Conservation (phyloP, 2,888 invertebrate species). For the Erebia ligea region DNA sequence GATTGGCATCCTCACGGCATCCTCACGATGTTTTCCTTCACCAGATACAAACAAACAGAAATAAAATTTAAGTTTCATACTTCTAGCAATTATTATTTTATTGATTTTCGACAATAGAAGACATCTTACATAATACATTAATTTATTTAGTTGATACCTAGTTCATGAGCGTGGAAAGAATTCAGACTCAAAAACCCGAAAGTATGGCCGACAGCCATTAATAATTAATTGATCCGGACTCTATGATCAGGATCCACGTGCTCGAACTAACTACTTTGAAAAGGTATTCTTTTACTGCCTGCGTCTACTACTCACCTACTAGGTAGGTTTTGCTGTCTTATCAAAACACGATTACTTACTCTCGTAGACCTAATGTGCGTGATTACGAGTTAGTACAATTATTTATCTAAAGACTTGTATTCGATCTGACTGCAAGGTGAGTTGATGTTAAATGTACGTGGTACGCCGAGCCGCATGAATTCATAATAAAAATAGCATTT, state of each 20-base stretch:
- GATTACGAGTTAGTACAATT: not conserved
- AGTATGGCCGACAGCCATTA: too few relatives aligned
- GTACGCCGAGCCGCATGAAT: conserved; percentile 43
- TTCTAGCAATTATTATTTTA: too few relatives aligned
- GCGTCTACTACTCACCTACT: too few relatives aligned
- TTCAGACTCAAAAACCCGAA: not conserved
- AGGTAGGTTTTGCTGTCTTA: not conserved
- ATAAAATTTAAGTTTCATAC: too few relatives aligned
- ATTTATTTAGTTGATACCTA: not conserved
- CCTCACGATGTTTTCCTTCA: too few relatives aligned
- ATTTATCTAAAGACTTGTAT: conserved; percentile 6
- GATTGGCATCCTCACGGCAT: too few relatives aligned
- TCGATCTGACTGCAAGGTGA: conserved; percentile 32
- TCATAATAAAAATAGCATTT: conserved; percentile 46
- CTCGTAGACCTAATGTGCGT: not conserved
- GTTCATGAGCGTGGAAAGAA: not conserved
- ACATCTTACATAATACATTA: too few relatives aligned
- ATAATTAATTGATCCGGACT: not conserved
- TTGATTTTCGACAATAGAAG: too few relatives aligned
- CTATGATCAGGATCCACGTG: not conserved
- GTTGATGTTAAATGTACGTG: conserved; percentile 22
- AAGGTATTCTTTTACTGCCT: not conserved
- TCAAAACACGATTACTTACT: conserved; percentile 13
- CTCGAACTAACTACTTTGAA: not conserved
- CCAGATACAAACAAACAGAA: too few relatives aligned